Evolutionary conservation across 2,888 invertebrate genomes (phyloP).

Genomic region (Serrognathus titanus): DNA sequence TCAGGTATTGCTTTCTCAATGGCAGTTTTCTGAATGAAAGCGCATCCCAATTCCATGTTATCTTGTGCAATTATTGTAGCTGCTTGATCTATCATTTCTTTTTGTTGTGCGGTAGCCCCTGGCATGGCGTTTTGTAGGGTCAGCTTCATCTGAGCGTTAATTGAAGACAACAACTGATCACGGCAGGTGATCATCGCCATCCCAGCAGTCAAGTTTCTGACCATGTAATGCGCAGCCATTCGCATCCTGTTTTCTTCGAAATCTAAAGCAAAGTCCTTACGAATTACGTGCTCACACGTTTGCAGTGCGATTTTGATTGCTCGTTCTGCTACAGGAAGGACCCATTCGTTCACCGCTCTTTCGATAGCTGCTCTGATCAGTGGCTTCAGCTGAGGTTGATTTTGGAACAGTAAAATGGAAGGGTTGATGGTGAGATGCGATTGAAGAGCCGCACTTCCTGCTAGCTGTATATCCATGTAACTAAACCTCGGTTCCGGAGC

Average conservation of each 20-base stretch:
- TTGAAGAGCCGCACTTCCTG: slow-evolving; percentile 68
- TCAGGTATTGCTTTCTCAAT: slow-evolving; percentile 96
- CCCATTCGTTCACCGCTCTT: slow-evolving; percentile 93
- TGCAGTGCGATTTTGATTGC: slow-evolving; percentile 95
- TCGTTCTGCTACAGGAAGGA: slow-evolving; percentile 92
- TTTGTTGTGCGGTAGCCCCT: slow-evolving; percentile 58
- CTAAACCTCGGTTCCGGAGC: slow-evolving; percentile 86
- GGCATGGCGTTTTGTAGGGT: slow-evolving; percentile 69
- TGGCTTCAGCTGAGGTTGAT: slow-evolving; percentile 85
- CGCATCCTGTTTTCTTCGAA: slow-evolving; percentile 92
- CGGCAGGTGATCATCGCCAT: slow-evolving; percentile 99
- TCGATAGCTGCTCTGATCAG: slow-evolving; percentile 87
- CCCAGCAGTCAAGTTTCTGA: slow-evolving; percentile 90
- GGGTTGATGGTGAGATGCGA: slow-evolving; percentile 79
- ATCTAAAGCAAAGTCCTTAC: slow-evolving; percentile 96
- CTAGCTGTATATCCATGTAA: slow-evolving; percentile 83
- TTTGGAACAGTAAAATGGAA: slow-evolving; percentile 77
- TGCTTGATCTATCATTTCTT: slow-evolving; percentile 88
- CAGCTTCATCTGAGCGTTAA: slow-evolving; percentile 83
- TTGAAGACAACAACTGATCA: slow-evolving; percentile 85
- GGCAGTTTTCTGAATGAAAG: slow-evolving; percentile 96
- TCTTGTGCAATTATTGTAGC: slow-evolving; percentile 85
- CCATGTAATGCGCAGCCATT: slow-evolving; percentile 94
- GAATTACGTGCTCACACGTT: slow-evolving; percentile 93
- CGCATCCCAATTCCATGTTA: slow-evolving; percentile 95